Evolutionary conservation across 2,888 invertebrate genomes (phyloP).

Genomic region (Drosophila recens): DNA sequence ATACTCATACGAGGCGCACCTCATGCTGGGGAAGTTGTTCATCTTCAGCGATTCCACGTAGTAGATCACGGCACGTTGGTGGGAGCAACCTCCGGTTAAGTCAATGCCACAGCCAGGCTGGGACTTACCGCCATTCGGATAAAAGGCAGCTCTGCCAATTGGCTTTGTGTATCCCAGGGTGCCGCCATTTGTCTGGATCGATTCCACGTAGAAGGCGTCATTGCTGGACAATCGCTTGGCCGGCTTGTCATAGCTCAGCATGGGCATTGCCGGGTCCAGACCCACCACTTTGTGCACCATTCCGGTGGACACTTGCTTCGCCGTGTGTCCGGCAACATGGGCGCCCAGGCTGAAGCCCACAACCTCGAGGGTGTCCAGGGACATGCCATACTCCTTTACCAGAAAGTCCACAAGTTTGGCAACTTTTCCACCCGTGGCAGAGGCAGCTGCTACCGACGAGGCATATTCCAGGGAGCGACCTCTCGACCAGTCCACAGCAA

Average conservation of each 20-base stretch:
- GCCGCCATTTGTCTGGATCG: constrained; percentile 83
- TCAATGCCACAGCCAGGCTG: constrained; percentile 86
- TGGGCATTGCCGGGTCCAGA: constrained; percentile 82
- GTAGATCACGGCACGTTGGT: constrained; percentile 84
- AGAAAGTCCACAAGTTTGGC: constrained; percentile 83
- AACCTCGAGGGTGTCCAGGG: constrained; percentile 85
- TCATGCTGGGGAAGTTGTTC: constrained; percentile 77
- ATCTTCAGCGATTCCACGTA: constrained; percentile 85
- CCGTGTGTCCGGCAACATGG: constrained; percentile 87
- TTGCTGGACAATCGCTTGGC: constrained; percentile 68
- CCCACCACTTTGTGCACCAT: constrained; percentile 87
- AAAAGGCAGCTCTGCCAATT: constrained; percentile 86
- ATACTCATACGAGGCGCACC: constrained; percentile 66
- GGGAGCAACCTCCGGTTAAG: constrained; percentile 85
- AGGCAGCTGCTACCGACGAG: constrained; percentile 85
- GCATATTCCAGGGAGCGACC: constrained; percentile 87
- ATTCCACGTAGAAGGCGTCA: constrained; percentile 83
- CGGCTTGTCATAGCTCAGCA: constrained; percentile 69
- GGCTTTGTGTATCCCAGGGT: constrained; percentile 79
- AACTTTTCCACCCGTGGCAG: constrained; percentile 71
- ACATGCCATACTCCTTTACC: constrained; percentile 85
- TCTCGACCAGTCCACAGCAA: constrained; percentile 88
- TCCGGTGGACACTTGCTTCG: constrained; percentile 87
- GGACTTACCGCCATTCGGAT: constrained; percentile 86
- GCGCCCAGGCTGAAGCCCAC: constrained; percentile 88